phyloP scores from a whole-genome alignment of 2,797 vertebrate genomes.

The Sphenodon punctatus region DNA sequence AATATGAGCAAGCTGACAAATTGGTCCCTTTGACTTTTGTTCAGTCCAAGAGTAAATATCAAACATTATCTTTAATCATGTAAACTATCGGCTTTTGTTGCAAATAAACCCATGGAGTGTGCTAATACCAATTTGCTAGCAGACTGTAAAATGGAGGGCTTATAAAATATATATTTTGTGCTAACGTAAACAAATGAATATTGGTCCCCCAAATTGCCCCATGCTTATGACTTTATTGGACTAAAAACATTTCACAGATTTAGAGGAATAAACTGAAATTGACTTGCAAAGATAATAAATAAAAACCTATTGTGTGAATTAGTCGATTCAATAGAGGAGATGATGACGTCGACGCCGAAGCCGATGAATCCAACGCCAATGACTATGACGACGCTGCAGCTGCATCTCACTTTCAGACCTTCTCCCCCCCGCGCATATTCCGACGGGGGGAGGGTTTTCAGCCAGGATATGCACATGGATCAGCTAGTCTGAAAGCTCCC shows the following conservation, averaged over 20 bases:
- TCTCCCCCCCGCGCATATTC: too few species aligned
- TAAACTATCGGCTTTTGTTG: slow-evolving; percentile 57
- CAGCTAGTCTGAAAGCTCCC: too few species aligned
- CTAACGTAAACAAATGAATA: neutral
- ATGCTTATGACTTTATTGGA: neutral
- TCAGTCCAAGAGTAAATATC: slow-evolving; percentile 56
- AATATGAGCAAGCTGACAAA: slow-evolving; percentile 71
- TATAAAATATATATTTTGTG: neutral
- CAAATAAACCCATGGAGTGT: slow-evolving; percentile 36
- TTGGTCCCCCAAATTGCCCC: neutral
- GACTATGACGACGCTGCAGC: too few species aligned
- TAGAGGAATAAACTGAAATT: neutral
- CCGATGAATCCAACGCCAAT: too few species aligned
- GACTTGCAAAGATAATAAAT: neutral
- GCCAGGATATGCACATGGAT: too few species aligned
- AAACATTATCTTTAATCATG: slow-evolving; percentile 63
- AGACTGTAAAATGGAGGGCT: neutral
- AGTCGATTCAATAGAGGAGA: neutral
- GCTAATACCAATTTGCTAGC: slow-evolving; percentile 50
- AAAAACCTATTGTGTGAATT: neutral
- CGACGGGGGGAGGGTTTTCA: too few species aligned
- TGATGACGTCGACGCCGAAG: neutral
- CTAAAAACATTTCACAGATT: neutral
- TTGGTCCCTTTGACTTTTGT: slow-evolving; percentile 67
- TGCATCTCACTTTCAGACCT: too few species aligned